phyloP scores from a whole-genome alignment of 2,797 vertebrate species.

The Epinephelus malabaricus region DNA sequence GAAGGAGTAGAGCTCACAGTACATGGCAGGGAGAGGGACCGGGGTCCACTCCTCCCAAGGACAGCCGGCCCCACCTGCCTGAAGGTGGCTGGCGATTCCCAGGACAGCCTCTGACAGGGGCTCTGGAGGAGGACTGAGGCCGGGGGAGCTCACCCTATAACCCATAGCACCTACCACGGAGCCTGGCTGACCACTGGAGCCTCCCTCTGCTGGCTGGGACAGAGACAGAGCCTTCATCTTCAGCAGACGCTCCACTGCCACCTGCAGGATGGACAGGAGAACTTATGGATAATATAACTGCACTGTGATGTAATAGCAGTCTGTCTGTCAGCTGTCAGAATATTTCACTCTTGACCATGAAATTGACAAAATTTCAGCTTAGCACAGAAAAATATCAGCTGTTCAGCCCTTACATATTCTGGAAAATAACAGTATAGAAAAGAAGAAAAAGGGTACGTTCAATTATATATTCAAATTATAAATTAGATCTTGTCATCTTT shows the following conservation, averaged over 20 bases:
- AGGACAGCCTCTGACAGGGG: constrained; percentile 82
- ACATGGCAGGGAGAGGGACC: constrained; percentile 89
- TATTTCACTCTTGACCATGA: too few relatives aligned
- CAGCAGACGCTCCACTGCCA: constrained; percentile 93
- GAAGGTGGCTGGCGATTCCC: constrained; percentile 87
- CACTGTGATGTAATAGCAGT: too few relatives aligned
- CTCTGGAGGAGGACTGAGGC: constrained; percentile 89
- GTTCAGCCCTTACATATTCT: too few relatives aligned
- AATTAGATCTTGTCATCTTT: too few relatives aligned
- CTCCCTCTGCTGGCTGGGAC: constrained; percentile 73
- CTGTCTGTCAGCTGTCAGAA: not conserved
- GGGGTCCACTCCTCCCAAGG: constrained; percentile 84
- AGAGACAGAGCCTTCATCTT: constrained; percentile 92
- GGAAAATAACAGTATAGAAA: too few relatives aligned
- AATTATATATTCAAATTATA: too few relatives aligned
- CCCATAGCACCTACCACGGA: constrained; percentile 53
- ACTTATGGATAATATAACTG: too few relatives aligned
- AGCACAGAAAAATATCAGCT: too few relatives aligned
- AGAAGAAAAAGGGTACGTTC: too few relatives aligned
- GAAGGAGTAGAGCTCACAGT: constrained; percentile 93
- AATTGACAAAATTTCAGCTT: too few relatives aligned
- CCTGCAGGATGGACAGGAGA: constrained; percentile 79
- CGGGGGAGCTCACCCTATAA: constrained; percentile 84
- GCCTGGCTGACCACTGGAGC: constrained; percentile 23
- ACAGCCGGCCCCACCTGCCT: constrained; percentile 82